Evolutionary conservation across 1,140 invertebrate species (phyloP).

Genomic region (Drosophila parvula): DNA sequence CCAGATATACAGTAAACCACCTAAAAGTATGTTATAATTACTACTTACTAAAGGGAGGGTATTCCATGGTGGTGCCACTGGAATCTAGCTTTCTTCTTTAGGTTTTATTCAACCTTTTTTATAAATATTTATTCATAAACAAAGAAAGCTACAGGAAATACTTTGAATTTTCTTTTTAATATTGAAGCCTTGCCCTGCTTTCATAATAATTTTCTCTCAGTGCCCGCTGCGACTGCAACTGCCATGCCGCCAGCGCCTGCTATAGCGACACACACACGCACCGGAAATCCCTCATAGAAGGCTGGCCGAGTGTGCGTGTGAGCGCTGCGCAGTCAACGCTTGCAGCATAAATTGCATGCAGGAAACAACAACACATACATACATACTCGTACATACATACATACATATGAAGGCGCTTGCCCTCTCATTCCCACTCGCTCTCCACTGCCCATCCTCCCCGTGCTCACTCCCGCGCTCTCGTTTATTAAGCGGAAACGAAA

Average conservation of each 20-base stretch:
- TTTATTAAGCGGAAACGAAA: slow-evolving; percentile 82
- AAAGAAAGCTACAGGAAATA: no score
- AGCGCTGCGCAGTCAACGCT: slow-evolving; percentile 39
- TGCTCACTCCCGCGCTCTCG: slow-evolving; percentile 28
- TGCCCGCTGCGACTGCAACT: slow-evolving; percentile 1
- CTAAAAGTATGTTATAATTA: not conserved
- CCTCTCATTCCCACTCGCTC: slow-evolving; percentile 15
- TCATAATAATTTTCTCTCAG: slow-evolving; percentile 9
- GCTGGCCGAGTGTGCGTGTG: slow-evolving; percentile 25
- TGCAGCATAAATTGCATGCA: slow-evolving; percentile 76
- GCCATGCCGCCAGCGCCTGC: slow-evolving; percentile 19
- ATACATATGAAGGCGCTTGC: slow-evolving; percentile 28
- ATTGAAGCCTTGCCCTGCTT: no score
- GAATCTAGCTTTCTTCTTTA: not conserved
- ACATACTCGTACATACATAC: no score
- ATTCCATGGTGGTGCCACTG: not conserved
- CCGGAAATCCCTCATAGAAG: slow-evolving; percentile 81
- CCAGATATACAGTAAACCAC: no score
- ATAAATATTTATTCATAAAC: no score
- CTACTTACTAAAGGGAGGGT: not conserved
- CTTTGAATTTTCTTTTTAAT: no score
- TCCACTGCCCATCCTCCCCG: slow-evolving; percentile 1
- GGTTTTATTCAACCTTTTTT: not conserved
- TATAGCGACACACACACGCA: slow-evolving; percentile 56
- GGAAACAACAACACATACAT: slow-evolving; percentile 45